A percentile compares a stretch with the other conserved stretches of the same genome.
These are phyloP conservation scores for Seriola aureovittata DNA, from an alignment of 2,113 vertebrate genomes.

Conservation along the genomic window DNA sequence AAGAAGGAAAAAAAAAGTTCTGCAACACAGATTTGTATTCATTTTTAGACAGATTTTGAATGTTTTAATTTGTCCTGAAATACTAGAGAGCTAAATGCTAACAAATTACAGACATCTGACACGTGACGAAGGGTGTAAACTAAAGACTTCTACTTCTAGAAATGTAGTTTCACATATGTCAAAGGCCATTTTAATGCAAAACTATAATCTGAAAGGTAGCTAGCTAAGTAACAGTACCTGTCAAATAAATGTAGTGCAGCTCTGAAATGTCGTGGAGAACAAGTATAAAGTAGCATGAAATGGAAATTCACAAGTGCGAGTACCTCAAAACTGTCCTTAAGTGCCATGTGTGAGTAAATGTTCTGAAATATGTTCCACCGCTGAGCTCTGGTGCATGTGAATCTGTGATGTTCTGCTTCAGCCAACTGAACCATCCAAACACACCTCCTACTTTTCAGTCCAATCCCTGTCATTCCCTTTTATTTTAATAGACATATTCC, in stretches of 20 bases:
- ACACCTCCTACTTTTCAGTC: constrained; percentile 7
- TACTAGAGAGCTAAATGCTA: neutral
- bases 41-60: neutral
- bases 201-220: neutral
- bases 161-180: too few relatives aligned
- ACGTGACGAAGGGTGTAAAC: neutral
- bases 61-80: neutral
- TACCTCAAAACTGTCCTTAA: neutral
- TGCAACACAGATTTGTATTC: too few relatives aligned
- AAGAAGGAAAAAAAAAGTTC: too few relatives aligned
- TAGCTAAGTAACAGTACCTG: too few relatives aligned
- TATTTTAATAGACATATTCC: neutral
- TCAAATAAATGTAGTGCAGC: neutral
- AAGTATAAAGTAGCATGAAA: neutral
- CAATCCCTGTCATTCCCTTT: constrained; percentile 13
- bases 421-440: constrained; percentile 23
- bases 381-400: constrained; percentile 1
- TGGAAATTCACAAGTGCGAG: neutral
- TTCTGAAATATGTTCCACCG: neutral
- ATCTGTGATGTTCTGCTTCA: neutral
- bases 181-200: neutral
- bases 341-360: neutral
- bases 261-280: neutral
- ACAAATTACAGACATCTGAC: neutral
- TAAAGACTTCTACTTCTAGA: neutral